Percentiles rank a stretch among this genome's conserved stretches.
phyloP scores from a whole-genome alignment of 2,888 invertebrate species.

The Hydrotaea cyrtoneurina region DNA sequence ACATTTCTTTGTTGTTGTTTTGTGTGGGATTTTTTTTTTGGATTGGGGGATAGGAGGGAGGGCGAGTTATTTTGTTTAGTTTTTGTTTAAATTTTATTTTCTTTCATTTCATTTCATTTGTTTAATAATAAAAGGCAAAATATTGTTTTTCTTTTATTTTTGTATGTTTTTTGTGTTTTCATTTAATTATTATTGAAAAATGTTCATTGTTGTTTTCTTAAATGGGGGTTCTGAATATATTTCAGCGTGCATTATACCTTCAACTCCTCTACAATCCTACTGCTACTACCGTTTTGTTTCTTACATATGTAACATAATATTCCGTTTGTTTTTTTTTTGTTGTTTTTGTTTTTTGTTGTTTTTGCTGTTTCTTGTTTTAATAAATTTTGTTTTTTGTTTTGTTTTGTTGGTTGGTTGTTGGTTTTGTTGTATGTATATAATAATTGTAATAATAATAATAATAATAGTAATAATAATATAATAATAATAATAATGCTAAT shows the following conservation, averaged over 20 bases:
- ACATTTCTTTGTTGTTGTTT: background rate
- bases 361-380: slow-evolving; percentile 37
- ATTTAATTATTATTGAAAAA: slow-evolving; percentile 61
- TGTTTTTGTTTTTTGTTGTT: slow-evolving; percentile 13
- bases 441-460: slow-evolving; percentile 63
- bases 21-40: too few relatives aligned
- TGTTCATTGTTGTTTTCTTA: slow-evolving; percentile 42
- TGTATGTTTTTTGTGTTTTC: slow-evolving; percentile 26
- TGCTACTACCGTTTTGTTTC: slow-evolving; percentile 58
- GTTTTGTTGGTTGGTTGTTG: slow-evolving; percentile 55
- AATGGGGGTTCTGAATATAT: slow-evolving; percentile 58
- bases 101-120: slow-evolving; percentile 16
- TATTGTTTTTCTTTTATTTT: slow-evolving; percentile 49
- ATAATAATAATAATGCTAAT: slow-evolving; percentile 67
- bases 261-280: slow-evolving; percentile 65
- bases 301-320: slow-evolving; percentile 66
- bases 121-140: slow-evolving; percentile 61
- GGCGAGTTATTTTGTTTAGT: background rate
- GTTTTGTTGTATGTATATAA: slow-evolving; percentile 63
- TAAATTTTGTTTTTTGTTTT: slow-evolving; percentile 43
- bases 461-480: slow-evolving; percentile 52
- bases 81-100: background rate
- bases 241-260: slow-evolving; percentile 66
- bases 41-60: background rate
- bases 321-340: slow-evolving; percentile 54